phyloP scores from a whole-genome alignment of 2,113 vertebrate genomes.

The Paraplagusia blochii region DNA sequence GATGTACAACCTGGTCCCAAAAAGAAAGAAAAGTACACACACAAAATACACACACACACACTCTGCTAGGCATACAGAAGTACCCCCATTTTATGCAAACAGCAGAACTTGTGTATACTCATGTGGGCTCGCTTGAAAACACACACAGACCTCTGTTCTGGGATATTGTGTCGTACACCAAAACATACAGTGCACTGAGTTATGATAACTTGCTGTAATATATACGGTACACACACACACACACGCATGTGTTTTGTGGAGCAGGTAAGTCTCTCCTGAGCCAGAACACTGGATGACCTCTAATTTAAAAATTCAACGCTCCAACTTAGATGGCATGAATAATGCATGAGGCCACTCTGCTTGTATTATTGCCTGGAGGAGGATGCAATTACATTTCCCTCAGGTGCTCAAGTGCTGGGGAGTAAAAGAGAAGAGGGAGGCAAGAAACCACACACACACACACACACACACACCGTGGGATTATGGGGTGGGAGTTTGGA shows the following conservation, averaged over 20 bases:
- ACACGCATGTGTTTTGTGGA: conserved; percentile 1
- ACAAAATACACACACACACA: no score
- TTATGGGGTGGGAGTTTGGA: conserved; percentile 7
- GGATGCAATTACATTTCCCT: conserved; percentile 67
- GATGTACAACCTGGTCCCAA: conserved; percentile 28
- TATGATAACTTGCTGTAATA: background rate
- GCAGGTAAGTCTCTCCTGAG: conserved; percentile 46
- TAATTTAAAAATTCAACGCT: conserved; percentile 64
- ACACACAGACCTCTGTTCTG: background rate
- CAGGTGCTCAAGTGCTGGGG: conserved; percentile 40
- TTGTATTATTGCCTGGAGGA: conserved; percentile 61
- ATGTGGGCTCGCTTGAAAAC: background rate
- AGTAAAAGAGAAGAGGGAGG: conserved; percentile 7
- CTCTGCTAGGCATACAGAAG: background rate
- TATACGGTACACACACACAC: background rate
- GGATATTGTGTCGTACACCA: background rate
- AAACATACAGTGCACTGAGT: background rate
- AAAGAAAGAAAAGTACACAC: conserved; percentile 19
- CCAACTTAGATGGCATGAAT: conserved; percentile 62
- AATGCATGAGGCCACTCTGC: conserved; percentile 61
- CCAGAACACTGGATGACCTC: conserved; percentile 63
- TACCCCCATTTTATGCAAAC: background rate
- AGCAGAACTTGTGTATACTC: background rate
- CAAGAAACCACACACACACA: background rate
- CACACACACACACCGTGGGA: conserved; percentile 12